Base-by-base conservation (phyloP, 2,113 vertebrate species). In the Hyperoodon ampullatus region DNA sequence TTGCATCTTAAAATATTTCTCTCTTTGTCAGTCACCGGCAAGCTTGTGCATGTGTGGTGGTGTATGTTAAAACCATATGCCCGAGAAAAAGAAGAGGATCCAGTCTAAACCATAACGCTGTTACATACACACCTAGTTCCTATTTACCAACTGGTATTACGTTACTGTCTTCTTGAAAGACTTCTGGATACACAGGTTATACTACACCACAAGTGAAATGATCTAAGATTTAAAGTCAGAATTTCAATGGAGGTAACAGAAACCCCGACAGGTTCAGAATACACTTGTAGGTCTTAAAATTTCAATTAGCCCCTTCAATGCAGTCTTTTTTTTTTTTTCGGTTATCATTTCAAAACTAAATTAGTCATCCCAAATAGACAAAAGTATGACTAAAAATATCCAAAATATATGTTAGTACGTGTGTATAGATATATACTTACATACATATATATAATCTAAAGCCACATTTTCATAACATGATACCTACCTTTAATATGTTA, bases 211-310 rank as follows among this genome's bases (percentile, higher is more conserved):
- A 86, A 30, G 68, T 39, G 78, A 97, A 74, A 88, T 23, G 75
- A 88, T 10, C 33, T 70, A 82, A 96, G 39, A 87, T 77, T 82
- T 87, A 75, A 92, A 94, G 92, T 66, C 88, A 95, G 66, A 92
- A 44, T 26, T 82, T 66, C 28, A 88, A 58, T 15, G 58, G 39
- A 88, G 70, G 47, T 42, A 47, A 87, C 1, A 47, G 50, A 97
- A 97, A 50, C 60, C 58, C 10, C 3, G 24, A 71, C 63, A 96
- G 89, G 47, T 55, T 90, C 74, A 81, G 12, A 39, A 65, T 44
- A 89, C 23, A 39, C 18, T 42, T 18, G 33, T 8, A 68, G 28
- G 44, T 60, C 60, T 47, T 91, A 77, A 68, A 84, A 89, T 81
- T 92, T 95, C 88, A 95, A 90, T 74, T 26, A 68, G 35, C 24